Evolutionary conservation across 2,113 vertebrate genomes (phyloP).

Genomic region (Tachysurus fulvidraco): DNA sequence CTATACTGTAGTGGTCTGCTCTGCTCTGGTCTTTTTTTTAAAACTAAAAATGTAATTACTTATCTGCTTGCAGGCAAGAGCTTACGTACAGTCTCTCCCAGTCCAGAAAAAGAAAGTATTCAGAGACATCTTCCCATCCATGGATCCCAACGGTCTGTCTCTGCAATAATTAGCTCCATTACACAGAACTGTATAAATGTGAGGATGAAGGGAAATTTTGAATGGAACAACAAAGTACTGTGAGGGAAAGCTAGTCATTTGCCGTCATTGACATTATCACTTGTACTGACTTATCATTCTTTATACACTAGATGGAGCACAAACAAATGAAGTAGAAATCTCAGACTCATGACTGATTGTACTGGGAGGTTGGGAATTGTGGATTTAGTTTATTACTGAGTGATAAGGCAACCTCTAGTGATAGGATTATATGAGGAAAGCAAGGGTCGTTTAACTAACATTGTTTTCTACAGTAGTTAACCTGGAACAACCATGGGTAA

Average conservation of each 20-base stretch:
- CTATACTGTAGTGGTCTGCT: neutral
- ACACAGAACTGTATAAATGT: neutral
- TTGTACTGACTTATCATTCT: neutral
- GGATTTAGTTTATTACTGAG: neutral
- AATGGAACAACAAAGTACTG: neutral
- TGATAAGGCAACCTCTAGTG: neutral
- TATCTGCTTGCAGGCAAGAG: constrained; percentile 68
- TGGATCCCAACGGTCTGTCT: constrained; percentile 63
- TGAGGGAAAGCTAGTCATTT: neutral
- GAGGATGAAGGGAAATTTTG: neutral
- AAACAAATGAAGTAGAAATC: neutral
- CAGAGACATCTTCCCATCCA: constrained; percentile 68
- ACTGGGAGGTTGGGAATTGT: neutral
- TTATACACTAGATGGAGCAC: constrained; percentile 7
- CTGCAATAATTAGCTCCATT: neutral
- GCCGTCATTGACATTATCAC: neutral
- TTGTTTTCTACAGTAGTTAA: neutral
- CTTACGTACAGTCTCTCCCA: constrained; percentile 73
- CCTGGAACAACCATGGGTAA: neutral
- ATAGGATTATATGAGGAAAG: neutral
- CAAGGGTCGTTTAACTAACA: neutral
- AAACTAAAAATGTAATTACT: neutral
- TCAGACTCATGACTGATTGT: neutral
- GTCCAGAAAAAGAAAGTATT: constrained; percentile 75
- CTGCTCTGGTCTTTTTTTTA: neutral